Percentiles rank a stretch among this genome's conserved stretches.
Evolutionary conservation across 2,888 invertebrate genomes (phyloP).

Genomic region (Oscheius sp.): DNA sequence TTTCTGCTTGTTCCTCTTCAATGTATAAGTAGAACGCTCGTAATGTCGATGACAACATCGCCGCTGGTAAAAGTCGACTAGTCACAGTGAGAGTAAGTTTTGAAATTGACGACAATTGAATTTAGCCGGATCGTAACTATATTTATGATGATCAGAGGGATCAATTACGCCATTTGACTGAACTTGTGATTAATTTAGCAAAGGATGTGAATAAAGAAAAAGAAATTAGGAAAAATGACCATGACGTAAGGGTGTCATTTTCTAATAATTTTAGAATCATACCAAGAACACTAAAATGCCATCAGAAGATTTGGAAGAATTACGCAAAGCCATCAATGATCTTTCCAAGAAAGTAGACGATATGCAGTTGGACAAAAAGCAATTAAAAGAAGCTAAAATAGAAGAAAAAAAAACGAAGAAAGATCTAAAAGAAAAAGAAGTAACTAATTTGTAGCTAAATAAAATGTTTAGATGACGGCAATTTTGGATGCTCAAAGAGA

Average conservation of each 20-base stretch:
- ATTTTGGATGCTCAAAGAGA: background rate
- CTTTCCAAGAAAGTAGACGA: background rate
- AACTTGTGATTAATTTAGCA: background rate
- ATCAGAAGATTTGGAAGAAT: background rate
- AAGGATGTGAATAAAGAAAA: background rate
- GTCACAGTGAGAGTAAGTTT: background rate
- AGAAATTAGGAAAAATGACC: background rate
- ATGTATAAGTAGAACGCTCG: background rate
- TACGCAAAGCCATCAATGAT: background rate
- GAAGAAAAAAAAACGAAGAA: background rate
- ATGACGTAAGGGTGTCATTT: background rate
- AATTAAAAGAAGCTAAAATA: background rate
- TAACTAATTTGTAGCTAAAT: background rate
- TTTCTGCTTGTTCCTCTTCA: background rate
- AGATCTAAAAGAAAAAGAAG: background rate
- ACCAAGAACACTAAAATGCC: background rate
- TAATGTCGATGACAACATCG: slow-evolving; percentile 8
- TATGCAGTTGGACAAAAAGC: background rate
- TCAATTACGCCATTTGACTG: slow-evolving; percentile 1
- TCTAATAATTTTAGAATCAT: background rate
- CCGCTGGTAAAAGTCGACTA: background rate
- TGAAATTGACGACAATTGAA: background rate
- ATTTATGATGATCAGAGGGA: background rate
- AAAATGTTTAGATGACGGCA: background rate
- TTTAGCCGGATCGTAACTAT: background rate